Conservation (phyloP, 2,797 vertebrate species). For the Heteromormyrus szaboi region DNA sequence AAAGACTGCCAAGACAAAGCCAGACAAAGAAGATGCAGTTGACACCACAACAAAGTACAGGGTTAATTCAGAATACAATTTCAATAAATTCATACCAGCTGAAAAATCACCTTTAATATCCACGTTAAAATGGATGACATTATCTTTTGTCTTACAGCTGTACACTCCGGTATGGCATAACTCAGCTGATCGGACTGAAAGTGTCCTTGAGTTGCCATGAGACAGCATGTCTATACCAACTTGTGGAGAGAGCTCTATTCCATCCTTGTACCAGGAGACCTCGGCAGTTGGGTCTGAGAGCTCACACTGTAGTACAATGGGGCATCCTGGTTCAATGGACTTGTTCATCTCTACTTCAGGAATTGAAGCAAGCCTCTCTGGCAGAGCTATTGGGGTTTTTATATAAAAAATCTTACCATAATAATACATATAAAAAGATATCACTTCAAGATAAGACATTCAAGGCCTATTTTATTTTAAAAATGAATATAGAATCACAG, state of each 20-base stretch:
- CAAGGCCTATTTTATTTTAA: constrained; percentile 11
- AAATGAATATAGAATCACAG: neutral
- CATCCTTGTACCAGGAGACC: constrained; percentile 78
- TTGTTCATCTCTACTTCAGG: constrained; percentile 53
- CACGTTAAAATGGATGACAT: constrained; percentile 70
- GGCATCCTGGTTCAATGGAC: constrained; percentile 56
- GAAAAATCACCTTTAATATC: constrained; percentile 79
- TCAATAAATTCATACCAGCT: constrained; percentile 15
- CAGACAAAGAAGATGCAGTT: constrained; percentile 15
- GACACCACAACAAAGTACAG: neutral
- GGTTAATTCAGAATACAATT: neutral
- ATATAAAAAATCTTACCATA: constrained; percentile 7
- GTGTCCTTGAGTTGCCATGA: constrained; percentile 60
- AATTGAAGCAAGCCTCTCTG: constrained; percentile 58
- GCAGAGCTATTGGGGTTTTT: constrained; percentile 10
- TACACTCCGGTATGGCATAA: constrained; percentile 70
- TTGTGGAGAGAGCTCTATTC: constrained; percentile 55
- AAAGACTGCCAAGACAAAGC: neutral
- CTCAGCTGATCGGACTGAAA: constrained; percentile 64
- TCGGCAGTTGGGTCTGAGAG: constrained; percentile 63
- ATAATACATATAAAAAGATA: constrained; percentile 16
- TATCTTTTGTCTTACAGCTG: constrained; percentile 60
- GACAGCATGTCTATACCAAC: constrained; percentile 63
- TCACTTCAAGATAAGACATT: constrained; percentile 21
- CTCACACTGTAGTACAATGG: constrained; percentile 71